Evolutionary conservation across 2,888 invertebrate genomes (phyloP).

Genomic region (Stenolophus ochropezus): DNA sequence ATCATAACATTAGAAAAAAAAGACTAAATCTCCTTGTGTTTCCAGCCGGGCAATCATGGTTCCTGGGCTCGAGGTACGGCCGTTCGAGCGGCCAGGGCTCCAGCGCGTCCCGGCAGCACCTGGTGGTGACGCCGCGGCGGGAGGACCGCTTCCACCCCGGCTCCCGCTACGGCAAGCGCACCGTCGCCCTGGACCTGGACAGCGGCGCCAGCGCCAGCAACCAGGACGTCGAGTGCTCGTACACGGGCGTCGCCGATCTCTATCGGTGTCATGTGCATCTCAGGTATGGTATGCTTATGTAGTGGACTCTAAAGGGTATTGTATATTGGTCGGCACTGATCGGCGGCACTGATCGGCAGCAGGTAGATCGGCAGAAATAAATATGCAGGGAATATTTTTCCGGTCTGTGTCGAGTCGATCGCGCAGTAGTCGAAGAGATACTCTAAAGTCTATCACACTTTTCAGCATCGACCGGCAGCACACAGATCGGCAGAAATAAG

Average conservation of each 20-base stretch:
- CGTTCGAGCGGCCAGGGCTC: constrained; percentile 42
- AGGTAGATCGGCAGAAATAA: no score
- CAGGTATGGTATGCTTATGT: constrained; percentile 73
- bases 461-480: no score
- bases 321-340: no score
- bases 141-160: constrained; percentile 56
- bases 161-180: constrained; percentile 53
- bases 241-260: constrained; percentile 74
- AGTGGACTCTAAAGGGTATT: no score
- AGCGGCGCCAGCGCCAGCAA: constrained; percentile 59
- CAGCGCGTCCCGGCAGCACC: constrained; percentile 3
- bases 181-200: constrained; percentile 13
- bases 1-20: background rate
- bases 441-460: no score
- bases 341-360: no score
- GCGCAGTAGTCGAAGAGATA: no score
- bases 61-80: constrained; percentile 52
- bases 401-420: no score
- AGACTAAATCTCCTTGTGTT: background rate
- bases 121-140: constrained; percentile 53
- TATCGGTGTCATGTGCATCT: constrained; percentile 73
- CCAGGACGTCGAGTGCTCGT: constrained; percentile 71
- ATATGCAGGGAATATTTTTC: no score
- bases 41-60: constrained; percentile 49
- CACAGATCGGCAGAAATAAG: no score